These are phyloP conservation scores for Poicephalus gulielmi DNA, from an alignment of 2,113 vertebrate genomes.

Conservation along the genomic window DNA sequence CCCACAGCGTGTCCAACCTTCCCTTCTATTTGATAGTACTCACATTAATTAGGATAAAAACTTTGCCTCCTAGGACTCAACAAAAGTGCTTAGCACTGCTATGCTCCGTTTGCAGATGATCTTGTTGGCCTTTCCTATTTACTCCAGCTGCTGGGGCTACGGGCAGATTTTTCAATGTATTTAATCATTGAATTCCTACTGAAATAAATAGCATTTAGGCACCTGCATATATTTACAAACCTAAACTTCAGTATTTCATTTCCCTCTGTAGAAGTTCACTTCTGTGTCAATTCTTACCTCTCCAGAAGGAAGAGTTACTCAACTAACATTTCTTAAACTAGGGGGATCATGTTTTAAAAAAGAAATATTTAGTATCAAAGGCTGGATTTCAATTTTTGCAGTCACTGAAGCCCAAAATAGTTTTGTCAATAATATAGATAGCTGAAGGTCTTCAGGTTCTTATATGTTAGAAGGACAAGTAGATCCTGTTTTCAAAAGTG, in stretches of 20 bases:
- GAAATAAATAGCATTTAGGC: not conserved
- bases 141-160: not conserved
- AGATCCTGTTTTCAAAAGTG: not conserved
- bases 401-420: not conserved
- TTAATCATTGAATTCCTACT: not conserved
- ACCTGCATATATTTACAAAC: not conserved
- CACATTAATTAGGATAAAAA: not conserved
- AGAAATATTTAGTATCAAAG: not conserved
- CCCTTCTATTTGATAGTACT: not conserved
- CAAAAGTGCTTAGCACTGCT: not conserved
- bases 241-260: not conserved
- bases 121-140: not conserved
- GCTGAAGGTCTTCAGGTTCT: not conserved
- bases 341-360: not conserved
- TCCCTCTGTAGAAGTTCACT: not conserved
- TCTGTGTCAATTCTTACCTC: not conserved
- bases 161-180: not conserved
- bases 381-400: not conserved
- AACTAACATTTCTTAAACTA: not conserved
- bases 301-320: not conserved
- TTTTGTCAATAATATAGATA: constrained; percentile 4
- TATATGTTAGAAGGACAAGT: not conserved
- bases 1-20: not conserved
- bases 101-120: not conserved
- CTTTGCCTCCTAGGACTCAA: not conserved